These are phyloP conservation scores for Psophia crepitans DNA, from an alignment of 2,113 vertebrate species.

Conservation along the genomic window DNA sequence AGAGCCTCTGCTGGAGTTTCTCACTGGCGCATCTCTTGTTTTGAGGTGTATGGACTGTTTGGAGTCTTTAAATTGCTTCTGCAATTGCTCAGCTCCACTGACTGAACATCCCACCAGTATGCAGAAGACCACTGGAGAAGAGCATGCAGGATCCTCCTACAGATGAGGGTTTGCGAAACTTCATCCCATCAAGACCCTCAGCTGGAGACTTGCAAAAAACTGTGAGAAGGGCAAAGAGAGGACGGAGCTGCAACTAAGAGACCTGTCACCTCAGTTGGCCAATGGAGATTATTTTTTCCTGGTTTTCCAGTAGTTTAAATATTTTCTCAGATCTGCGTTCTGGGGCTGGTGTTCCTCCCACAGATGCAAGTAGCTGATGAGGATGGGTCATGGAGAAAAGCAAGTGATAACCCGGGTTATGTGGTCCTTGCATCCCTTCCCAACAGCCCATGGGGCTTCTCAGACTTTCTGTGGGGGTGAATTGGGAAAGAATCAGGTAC, in stretches of 20 bases:
- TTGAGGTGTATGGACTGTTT: not conserved
- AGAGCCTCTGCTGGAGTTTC: not conserved
- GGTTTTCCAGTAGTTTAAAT: not conserved
- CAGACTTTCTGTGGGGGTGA: fast-evolving
- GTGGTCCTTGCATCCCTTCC: not conserved
- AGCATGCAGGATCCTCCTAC: not conserved
- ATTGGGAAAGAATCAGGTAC: not conserved
- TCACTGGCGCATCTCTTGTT: not conserved
- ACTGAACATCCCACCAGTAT: not conserved
- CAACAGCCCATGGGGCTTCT: not conserved
- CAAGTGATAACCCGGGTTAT: not conserved
- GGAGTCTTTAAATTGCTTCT: not conserved
- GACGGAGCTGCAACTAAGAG: not conserved
- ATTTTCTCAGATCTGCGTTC: not conserved
- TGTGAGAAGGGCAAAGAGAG: not conserved
- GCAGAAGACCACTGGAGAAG: not conserved
- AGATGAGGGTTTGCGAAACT: not conserved
- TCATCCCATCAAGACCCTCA: no score
- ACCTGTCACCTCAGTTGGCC: not conserved
- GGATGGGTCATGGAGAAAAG: not conserved
- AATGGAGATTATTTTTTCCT: not conserved
- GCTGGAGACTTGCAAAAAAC: not conserved
- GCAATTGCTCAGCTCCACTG: not conserved
- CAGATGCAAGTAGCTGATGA: not conserved
- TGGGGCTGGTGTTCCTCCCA: not conserved